Base-by-base conservation (phyloP, 1,140 invertebrate genomes). In the Oncopeltus fasciatus region DNA sequence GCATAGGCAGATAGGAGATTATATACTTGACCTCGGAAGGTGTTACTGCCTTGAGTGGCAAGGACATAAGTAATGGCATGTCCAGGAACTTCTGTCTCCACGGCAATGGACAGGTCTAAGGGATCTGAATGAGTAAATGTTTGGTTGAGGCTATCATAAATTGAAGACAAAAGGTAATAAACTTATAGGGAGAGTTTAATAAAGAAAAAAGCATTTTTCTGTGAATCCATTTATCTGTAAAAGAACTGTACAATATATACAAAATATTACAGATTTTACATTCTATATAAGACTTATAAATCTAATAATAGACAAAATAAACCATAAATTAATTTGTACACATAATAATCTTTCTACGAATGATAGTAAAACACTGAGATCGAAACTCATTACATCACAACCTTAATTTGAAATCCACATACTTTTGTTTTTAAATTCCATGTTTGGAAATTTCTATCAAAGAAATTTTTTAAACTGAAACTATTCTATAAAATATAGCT, bases 261-360 rank as follows among this genome's bases (percentile, higher is more conserved):
- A 60, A 60, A 60, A 46, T 57, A 33, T 57, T 57, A 57, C 56
- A 57, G n/a, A 33, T 21, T 57, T 33, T 57, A 57, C 26, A 24
- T 24, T 53, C 49, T 59, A 43, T 38, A 14, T 60, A 60, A 47
- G 59, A 60, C 59, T 51, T 47, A 60, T 49, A 28, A 38, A 60
- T 28, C 59, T 60, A 33, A 60, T 26, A 47, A 60, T 60, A 47
- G 43, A 60, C 46, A 60, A 60, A 60, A 60, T 60, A 60, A 59
- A 60, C 49, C 46, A 60, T 60, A 47, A 60, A 60, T 60, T 47
- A 49, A 60, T 60, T 60, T 60, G 59, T 60, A 60, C 59, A 60
- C 28, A 60, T 27, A 18, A 2, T 46, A n/a, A 21, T 60, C 38
- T 49, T 60, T 60, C 43, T 60, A 46, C 38, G 16, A 29, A 49